These are phyloP conservation scores for Drosophila setosimentum DNA, from an alignment of 2,888 invertebrate genomes.

Conservation along the genomic window DNA sequence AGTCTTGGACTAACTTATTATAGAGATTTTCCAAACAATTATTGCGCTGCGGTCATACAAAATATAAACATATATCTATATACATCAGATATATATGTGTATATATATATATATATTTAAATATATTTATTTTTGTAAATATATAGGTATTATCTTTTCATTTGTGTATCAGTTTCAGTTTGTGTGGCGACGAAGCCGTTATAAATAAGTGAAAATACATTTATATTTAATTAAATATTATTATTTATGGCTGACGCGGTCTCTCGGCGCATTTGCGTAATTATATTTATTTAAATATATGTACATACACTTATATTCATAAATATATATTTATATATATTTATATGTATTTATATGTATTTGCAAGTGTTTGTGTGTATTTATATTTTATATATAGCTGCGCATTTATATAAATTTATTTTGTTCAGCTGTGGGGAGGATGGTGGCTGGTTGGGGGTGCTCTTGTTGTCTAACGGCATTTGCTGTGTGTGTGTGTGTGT, in stretches of 20 bases:
- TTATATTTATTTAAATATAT: conserved; percentile 73
- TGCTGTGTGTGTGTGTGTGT: conserved; percentile 5
- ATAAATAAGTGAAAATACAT: conserved; percentile 61
- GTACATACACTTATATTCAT: background rate
- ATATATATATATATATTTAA: conserved; percentile 20
- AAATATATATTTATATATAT: background rate
- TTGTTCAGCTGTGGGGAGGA: conserved; percentile 3
- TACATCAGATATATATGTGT: conserved; percentile 4
- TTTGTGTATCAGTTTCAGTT: conserved; percentile 40
- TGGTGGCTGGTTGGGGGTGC: background rate
- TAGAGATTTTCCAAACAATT: conserved; percentile 50
- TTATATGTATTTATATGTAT: background rate
- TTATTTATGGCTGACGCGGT: conserved; percentile 67
- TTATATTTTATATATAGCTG: conserved; percentile 15
- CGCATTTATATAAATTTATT: conserved; percentile 57
- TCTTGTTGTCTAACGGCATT: conserved; percentile 20
- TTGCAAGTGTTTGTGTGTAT: background rate
- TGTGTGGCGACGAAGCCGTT: conserved; percentile 35
- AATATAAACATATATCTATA: background rate
- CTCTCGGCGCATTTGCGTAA: conserved; percentile 51
- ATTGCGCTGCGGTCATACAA: conserved; percentile 14
- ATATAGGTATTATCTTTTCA: conserved; percentile 34
- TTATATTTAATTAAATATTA: conserved; percentile 79
- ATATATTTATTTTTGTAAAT: conserved; percentile 9
- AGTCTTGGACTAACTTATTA: conserved; percentile 65